A percentile compares a stretch with the other conserved stretches of the same genome.
Evolutionary conservation across 2,888 invertebrate genomes (phyloP).

Genomic region (Drosophila anceps): DNA sequence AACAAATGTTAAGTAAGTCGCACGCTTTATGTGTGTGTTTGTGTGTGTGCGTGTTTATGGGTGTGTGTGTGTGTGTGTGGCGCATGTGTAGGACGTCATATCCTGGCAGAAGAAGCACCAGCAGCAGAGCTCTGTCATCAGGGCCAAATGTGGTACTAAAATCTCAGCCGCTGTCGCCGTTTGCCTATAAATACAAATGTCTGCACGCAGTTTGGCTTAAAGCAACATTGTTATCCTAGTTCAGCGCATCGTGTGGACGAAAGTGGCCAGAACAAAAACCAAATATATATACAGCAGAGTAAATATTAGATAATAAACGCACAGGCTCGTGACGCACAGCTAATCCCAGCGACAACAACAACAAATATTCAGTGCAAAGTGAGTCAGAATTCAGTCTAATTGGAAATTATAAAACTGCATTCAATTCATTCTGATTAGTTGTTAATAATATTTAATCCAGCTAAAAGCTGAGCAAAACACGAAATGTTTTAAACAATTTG

Average conservation of each 20-base stretch:
- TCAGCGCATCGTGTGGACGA: slow-evolving; percentile 69
- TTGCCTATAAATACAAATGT: slow-evolving; percentile 84
- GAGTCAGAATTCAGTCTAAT: slow-evolving; percentile 48
- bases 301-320: slow-evolving; percentile 49
- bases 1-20: slow-evolving; percentile 30
- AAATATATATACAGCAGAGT: slow-evolving; percentile 33
- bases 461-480: neutral
- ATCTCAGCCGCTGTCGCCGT: slow-evolving; percentile 66
- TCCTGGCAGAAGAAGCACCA: slow-evolving; percentile 39
- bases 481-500: neutral
- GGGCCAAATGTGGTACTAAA: slow-evolving; percentile 66
- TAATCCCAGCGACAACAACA: slow-evolving; percentile 23
- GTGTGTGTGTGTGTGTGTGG: slow-evolving; percentile 46
- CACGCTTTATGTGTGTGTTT: neutral
- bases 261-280: slow-evolving; percentile 24
- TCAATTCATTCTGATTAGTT: slow-evolving; percentile 37
- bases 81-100: slow-evolving; percentile 72
- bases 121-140: slow-evolving; percentile 50
- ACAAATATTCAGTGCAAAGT: slow-evolving; percentile 35
- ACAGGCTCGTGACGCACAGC: slow-evolving; percentile 68
- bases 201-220: slow-evolving; percentile 81
- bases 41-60: neutral
- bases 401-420: slow-evolving; percentile 52
- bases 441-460: slow-evolving; percentile 13
- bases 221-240: slow-evolving; percentile 83